Percentiles rank a stretch among this genome's conserved stretches.
Conservation (phyloP, 1,140 invertebrate species). For the Apolygus lucorum region DNA sequence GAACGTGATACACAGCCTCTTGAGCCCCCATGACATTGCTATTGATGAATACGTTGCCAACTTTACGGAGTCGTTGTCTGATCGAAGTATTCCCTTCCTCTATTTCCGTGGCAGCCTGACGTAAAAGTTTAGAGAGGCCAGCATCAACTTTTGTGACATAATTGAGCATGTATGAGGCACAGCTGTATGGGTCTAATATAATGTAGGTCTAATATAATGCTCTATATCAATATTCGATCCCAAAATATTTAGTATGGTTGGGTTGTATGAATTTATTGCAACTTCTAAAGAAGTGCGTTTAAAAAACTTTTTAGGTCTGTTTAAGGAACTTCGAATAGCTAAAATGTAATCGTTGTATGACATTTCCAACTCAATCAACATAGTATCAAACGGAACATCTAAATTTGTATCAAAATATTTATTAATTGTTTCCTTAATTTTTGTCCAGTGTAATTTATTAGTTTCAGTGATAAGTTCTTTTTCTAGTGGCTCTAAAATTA, state of each 20-base stretch:
- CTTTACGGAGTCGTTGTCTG: neutral
- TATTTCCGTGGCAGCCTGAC: no score
- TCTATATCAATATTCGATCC: neutral
- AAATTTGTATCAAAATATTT: neutral
- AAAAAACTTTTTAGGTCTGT: neutral
- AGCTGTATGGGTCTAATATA: no score
- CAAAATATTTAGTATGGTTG: neutral
- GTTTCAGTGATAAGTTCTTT: conserved; percentile 2
- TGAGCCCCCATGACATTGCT: neutral
- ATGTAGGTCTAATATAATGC: no score
- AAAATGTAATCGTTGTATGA: neutral
- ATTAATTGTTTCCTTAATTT: neutral
- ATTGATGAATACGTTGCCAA: conserved; percentile 1
- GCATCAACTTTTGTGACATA: conserved; percentile 11
- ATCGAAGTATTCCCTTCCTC: neutral
- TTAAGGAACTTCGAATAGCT: neutral
- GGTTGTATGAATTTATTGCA: no score
- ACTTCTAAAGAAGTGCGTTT: neutral
- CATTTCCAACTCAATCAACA: neutral
- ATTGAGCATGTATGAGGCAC: no score
- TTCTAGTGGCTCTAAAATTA: neutral
- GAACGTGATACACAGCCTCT: conserved; percentile 10
- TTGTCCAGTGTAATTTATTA: neutral
- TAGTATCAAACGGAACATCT: neutral
- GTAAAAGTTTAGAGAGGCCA: neutral